phyloP scores from a whole-genome alignment of 2,888 invertebrate genomes.

The Melieria omissa region DNA sequence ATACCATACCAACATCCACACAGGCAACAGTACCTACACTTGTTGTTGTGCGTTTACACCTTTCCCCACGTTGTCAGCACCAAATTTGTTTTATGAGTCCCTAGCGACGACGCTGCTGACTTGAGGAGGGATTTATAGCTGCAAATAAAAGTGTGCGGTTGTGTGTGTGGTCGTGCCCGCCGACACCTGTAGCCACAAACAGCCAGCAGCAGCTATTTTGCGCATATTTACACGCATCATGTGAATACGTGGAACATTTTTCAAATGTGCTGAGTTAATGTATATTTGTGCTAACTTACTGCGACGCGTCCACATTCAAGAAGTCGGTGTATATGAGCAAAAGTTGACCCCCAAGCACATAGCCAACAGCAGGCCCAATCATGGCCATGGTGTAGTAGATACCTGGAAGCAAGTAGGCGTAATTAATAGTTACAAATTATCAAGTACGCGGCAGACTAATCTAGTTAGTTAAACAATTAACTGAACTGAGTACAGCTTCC shows the following conservation, averaged over 20 bases:
- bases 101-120: constrained; percentile 51
- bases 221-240: no score
- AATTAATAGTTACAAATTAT: no score
- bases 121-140: no score
- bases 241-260: neutral
- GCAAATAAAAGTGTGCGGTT: no score
- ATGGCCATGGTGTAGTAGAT: constrained; percentile 86
- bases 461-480: no score
- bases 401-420: constrained; percentile 66
- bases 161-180: constrained; percentile 5
- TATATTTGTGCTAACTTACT: constrained; percentile 70
- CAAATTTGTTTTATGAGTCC: constrained; percentile 63
- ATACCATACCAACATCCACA: neutral
- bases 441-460: no score
- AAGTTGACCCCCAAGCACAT: constrained; percentile 85
- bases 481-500: no score
- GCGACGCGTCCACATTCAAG: constrained; percentile 71
- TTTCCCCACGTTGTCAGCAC: constrained; percentile 54
- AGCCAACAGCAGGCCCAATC: constrained; percentile 85
- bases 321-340: constrained; percentile 83
- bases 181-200: constrained; percentile 27
- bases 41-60: constrained; percentile 44
- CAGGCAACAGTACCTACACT: neutral
- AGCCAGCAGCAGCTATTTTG: neutral
- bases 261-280: neutral